Evolutionary conservation across 2,797 vertebrate genomes (phyloP).

Genomic region (Betta splendens): DNA sequence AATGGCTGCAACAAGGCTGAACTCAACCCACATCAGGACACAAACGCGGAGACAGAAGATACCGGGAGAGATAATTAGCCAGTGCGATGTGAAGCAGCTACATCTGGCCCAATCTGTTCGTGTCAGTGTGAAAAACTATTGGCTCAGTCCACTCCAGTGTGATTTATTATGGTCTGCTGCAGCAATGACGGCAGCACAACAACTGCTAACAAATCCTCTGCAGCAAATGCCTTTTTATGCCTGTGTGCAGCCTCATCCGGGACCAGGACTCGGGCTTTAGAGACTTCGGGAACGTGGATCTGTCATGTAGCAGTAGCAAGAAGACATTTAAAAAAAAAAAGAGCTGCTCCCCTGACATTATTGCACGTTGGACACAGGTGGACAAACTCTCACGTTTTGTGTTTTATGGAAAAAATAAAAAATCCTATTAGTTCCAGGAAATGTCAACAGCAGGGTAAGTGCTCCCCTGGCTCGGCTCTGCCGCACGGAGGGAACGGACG

Average conservation of each 20-base stretch:
- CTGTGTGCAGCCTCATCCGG: background rate
- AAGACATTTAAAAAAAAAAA: no score
- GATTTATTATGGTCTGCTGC: constrained; percentile 35
- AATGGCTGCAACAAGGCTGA: constrained; percentile 5
- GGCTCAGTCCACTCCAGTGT: constrained; percentile 13
- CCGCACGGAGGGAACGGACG: constrained; percentile 39
- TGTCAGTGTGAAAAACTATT: constrained; percentile 22
- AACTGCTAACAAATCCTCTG: constrained; percentile 9
- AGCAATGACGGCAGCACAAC: constrained; percentile 26
- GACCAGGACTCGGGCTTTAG: constrained; percentile 7
- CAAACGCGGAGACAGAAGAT: constrained; percentile 21
- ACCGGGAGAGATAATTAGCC: constrained; percentile 44
- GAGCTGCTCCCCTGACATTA: constrained; percentile 26
- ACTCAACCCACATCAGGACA: constrained; percentile 14
- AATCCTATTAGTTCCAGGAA: constrained; percentile 26
- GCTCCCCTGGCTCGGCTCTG: constrained; percentile 29
- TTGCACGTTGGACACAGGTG: constrained; percentile 35
- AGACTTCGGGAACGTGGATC: constrained; percentile 10
- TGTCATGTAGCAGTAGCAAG: constrained; percentile 42
- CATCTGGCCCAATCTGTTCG: constrained; percentile 52
- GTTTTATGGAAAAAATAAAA: constrained; percentile 18
- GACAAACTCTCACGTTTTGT: constrained; percentile 1
- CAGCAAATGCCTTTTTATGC: background rate
- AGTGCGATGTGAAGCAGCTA: constrained; percentile 27
- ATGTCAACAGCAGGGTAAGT: constrained; percentile 58